Conservation (phyloP, 2,113 vertebrate genomes). For the Capreolus pygargus region DNA sequence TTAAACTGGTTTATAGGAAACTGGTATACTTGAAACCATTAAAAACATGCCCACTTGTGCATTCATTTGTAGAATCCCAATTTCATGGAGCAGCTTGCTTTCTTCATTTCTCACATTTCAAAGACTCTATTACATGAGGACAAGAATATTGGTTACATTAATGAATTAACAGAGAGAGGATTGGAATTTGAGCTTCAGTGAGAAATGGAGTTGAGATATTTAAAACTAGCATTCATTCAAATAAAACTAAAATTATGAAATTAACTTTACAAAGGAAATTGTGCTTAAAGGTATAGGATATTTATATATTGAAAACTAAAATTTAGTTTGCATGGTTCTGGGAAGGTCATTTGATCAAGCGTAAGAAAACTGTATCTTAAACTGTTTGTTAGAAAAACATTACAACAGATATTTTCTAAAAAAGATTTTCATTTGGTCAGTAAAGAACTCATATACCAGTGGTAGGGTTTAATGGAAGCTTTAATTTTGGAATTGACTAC, state of each 20-base stretch:
- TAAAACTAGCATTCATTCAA: neutral
- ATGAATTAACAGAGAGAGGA: neutral
- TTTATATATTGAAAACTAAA: neutral
- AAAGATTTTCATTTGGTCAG: neutral
- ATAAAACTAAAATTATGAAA: neutral
- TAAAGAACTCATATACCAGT: neutral
- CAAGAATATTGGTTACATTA: neutral
- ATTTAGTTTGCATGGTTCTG: neutral
- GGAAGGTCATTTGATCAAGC: neutral
- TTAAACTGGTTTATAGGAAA: neutral
- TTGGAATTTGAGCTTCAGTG: neutral
- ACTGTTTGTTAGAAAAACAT: neutral
- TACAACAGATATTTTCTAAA: neutral
- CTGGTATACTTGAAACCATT: neutral
- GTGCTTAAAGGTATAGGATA: neutral
- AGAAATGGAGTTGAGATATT: neutral
- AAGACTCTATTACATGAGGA: neutral
- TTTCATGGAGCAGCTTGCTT: neutral
- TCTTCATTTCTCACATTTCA: neutral
- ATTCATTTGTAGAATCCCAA: neutral
- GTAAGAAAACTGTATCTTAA: neutral
- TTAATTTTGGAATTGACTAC: neutral
- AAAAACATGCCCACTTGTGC: neutral
- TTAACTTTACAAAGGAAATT: neutral
- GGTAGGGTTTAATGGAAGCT: neutral